A percentile compares a stretch with the other conserved stretches of the same genome.
These are phyloP conservation scores for Ceyx cyanopectus DNA, from an alignment of 2,113 vertebrate genomes.

Conservation along the genomic window DNA sequence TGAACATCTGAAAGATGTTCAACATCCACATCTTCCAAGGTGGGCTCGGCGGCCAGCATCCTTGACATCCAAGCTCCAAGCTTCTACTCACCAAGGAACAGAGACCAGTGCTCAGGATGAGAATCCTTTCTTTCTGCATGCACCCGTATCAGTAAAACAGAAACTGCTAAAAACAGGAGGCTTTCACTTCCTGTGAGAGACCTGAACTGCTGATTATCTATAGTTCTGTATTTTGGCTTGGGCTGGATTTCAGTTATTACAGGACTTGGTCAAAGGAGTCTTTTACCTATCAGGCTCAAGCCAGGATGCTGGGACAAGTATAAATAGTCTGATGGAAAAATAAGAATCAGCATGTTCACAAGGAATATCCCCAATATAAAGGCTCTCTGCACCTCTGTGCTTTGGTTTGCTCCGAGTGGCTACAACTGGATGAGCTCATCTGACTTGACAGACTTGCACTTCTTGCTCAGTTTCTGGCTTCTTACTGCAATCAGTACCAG, in stretches of 20 bases:
- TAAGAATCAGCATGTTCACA: neutral
- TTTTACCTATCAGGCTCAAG: neutral
- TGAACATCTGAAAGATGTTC: neutral
- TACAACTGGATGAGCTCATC: neutral
- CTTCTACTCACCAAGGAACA: neutral
- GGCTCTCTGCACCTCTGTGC: neutral
- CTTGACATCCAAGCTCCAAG: neutral
- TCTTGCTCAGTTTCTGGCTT: neutral
- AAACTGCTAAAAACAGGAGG: neutral
- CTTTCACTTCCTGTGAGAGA: neutral
- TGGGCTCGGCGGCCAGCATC: neutral
- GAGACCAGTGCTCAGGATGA: neutral
- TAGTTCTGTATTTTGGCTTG: neutral
- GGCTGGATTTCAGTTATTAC: neutral
- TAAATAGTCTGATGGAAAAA: neutral
- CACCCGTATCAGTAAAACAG: neutral
- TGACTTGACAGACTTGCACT: neutral
- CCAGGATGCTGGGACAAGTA: neutral
- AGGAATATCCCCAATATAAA: neutral
- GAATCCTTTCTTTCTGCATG: neutral
- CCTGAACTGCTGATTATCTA: neutral
- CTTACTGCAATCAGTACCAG: neutral
- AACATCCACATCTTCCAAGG: neutral
- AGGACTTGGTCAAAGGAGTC: neutral
- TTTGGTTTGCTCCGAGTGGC: neutral